Evolutionary conservation across 2,113 vertebrate species (phyloP).

Genomic region (Barnardius zonarius): DNA sequence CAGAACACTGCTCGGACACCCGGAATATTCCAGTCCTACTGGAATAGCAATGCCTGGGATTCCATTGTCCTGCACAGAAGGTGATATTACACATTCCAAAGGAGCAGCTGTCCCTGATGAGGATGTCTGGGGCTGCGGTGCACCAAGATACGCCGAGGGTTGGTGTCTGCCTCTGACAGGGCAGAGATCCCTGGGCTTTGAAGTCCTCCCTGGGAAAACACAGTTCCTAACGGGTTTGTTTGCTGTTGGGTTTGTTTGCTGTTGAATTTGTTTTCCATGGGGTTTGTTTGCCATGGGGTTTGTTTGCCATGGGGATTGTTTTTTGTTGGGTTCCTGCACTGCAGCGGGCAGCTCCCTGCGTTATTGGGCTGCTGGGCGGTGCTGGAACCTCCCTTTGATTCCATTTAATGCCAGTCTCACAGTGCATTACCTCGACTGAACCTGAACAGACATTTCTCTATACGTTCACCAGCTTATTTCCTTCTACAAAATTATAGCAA

Average conservation of each 20-base stretch:
- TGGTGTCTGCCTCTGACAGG: fast-evolving
- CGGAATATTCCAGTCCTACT: not conserved
- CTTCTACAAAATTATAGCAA: not conserved
- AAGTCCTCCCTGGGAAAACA: not conserved
- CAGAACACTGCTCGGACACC: not conserved
- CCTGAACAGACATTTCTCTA: not conserved
- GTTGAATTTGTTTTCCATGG: too few species aligned
- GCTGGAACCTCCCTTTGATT: not conserved
- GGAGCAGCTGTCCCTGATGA: too few species aligned
- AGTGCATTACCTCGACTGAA: too few species aligned
- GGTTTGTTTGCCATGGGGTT: not conserved
- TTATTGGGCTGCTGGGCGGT: fast-evolving
- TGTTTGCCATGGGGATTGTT: not conserved
- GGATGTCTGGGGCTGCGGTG: fast-evolving
- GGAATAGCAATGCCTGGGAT: not conserved
- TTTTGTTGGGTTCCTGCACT: not conserved
- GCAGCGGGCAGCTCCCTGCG: fast-evolving
- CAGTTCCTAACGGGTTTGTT: not conserved
- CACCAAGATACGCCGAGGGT: not conserved
- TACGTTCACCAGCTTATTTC: not conserved
- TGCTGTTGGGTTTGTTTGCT: not conserved
- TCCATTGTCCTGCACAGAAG: not conserved
- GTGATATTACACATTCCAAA: not conserved
- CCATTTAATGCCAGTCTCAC: not conserved
- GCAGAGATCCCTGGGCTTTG: too few species aligned